phyloP scores from a whole-genome alignment of 2,888 invertebrate genomes.

The Coelopa pilipes region DNA sequence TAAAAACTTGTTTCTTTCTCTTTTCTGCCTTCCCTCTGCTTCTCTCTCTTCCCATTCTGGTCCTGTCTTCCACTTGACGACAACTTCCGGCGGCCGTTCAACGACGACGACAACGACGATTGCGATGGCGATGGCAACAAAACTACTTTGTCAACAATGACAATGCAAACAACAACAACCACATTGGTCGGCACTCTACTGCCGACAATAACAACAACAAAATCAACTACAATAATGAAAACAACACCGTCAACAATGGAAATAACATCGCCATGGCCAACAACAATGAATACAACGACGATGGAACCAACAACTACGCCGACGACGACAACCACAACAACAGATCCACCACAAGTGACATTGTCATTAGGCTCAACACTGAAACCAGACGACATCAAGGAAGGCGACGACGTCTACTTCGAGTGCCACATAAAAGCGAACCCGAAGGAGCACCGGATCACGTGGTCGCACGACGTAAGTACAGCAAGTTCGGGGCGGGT shows the following conservation, averaged over 20 bases:
- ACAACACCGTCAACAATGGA: constrained; percentile 19
- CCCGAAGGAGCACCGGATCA: constrained; percentile 79
- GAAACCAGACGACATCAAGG: constrained; percentile 81
- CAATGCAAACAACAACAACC: neutral
- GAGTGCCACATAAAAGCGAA: constrained; percentile 82
- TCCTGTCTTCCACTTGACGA: constrained; percentile 11
- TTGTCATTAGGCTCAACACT: constrained; percentile 79
- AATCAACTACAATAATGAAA: constrained; percentile 37
- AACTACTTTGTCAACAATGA: constrained; percentile 32
- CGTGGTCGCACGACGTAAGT: constrained; percentile 83
- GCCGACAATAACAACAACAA: neutral
- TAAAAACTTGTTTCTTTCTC: neutral
- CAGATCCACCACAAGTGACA: constrained; percentile 80
- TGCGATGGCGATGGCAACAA: neutral
- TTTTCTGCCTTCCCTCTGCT: constrained; percentile 2
- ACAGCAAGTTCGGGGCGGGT: too few relatives aligned
- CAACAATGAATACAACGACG: constrained; percentile 31
- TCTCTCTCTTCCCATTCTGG: neutral
- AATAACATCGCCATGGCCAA: constrained; percentile 28
- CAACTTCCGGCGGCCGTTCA: neutral
- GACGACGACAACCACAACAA: constrained; percentile 44
- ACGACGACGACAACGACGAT: too few relatives aligned
- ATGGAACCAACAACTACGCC: constrained; percentile 4
- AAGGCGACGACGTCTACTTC: constrained; percentile 83
- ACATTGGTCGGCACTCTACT: too few relatives aligned